Evolutionary conservation across 2,888 invertebrate genomes (phyloP), one percentile per base, ranked within the genome.

Genomic region (Andrena praecox): DNA sequence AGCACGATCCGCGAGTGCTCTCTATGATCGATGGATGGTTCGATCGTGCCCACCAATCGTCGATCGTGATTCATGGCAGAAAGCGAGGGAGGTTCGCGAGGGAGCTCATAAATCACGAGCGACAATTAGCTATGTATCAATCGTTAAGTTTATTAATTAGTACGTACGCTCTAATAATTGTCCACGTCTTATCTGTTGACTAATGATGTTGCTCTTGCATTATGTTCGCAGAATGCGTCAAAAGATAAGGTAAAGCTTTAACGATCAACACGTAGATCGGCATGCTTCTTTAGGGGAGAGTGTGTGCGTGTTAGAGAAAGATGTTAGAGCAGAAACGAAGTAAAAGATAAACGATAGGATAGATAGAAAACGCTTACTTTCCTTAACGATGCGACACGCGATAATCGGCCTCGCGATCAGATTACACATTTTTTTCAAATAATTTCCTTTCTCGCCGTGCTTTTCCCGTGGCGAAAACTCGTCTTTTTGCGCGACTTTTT

Each of bases 201-300:
- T 93, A 92, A 93, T 92, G 70, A 90, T 89, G 77, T 89, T 93
- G 91, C 92, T 92, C 91, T 91, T 93, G 92, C 93, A 89, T 92
- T 92, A 92, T 93, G 91, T 93, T 93, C 91, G 93, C 93, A 93
- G 93, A 93, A 89, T 85, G 92, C 92, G 88, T 92, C 93, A 90
- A 93, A 92, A 93, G 93, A 93, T 87, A 93, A 93, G 93, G 93
- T 93, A 93, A 93, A 92, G 91, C 80, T 88, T 87, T 85, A 88
- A 88, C 83, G 77, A 77, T 76, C 81, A 88, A 85, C 72, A 77
- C 73, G 86, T 88, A 83, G 80, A 84, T 82, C 80, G 82, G 83
- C 82, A 83, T 88, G 88, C 82, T 70, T 71, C 81, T 42, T 63
- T 84, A 82, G 73, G 82, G 73, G 71, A 82, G 71, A 80, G 66